These are phyloP conservation scores for Caenorhabditis plicata DNA, from an alignment of 2,888 invertebrate species.

Conservation along the genomic window DNA sequence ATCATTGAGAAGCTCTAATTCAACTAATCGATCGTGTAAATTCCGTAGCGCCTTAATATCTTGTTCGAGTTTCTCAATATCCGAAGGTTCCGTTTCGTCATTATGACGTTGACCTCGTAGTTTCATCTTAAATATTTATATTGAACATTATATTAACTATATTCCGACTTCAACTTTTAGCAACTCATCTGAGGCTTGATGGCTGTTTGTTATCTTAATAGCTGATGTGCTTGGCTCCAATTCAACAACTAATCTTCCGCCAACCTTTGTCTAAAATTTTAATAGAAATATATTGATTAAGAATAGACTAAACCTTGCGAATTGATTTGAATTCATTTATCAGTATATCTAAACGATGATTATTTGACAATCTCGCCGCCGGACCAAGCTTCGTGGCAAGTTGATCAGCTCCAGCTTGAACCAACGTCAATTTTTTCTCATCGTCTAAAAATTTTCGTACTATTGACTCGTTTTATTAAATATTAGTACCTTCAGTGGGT, in stretches of 20 bases:
- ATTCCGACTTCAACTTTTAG: conserved; percentile 43
- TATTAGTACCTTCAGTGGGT: conserved; percentile 1
- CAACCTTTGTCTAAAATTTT: conserved; percentile 16
- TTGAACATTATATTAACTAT: too few relatives aligned
- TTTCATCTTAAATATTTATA: too few relatives aligned
- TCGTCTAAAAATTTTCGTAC: conserved; percentile 9
- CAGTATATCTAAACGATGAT: conserved; percentile 47
- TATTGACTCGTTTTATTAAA: not conserved
- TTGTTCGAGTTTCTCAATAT: conserved; percentile 11
- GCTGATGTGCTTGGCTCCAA: conserved; percentile 47
- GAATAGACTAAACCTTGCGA: conserved; percentile 22
- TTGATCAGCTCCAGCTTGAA: conserved; percentile 41
- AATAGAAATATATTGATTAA: not conserved
- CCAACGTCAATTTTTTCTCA: conserved; percentile 19
- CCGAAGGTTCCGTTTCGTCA: conserved; percentile 7
- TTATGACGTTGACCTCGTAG: conserved; percentile 25
- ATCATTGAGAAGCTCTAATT: conserved; percentile 21
- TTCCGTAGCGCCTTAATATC: conserved; percentile 12
- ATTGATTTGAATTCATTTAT: conserved; percentile 36
- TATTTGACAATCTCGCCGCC: conserved; percentile 42
- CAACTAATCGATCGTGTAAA: conserved; percentile 16
- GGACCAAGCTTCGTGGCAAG: conserved; percentile 45
- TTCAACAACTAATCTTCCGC: conserved; percentile 47
- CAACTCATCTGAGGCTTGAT: conserved; percentile 38
- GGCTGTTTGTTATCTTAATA: conserved; percentile 22